These are phyloP conservation scores for Drosophila parabipectinata DNA, from an alignment of 1,140 invertebrate species.

Conservation along the genomic window DNA sequence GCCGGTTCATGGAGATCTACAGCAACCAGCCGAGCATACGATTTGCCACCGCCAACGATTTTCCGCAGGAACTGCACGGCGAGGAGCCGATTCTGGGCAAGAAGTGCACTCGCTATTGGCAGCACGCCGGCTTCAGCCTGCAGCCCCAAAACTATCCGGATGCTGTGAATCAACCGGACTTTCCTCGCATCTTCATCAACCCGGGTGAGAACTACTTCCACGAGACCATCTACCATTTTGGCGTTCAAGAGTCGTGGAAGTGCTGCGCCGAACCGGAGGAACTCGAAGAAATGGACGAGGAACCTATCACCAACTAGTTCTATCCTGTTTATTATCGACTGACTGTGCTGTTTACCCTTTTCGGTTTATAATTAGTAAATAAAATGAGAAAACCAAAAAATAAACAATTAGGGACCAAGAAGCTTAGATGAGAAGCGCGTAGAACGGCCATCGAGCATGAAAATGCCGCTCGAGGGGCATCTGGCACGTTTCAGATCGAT, in stretches of 20 bases:
- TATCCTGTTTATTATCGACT: neutral
- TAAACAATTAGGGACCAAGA: neutral
- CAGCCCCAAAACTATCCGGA: constrained; percentile 84
- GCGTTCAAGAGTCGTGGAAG: constrained; percentile 26
- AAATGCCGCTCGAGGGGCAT: constrained; percentile 29
- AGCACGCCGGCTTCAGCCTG: constrained; percentile 20
- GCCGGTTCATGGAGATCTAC: constrained; percentile 89
- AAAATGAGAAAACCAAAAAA: neutral
- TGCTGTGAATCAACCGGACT: constrained; percentile 89
- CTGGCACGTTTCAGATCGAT: constrained; percentile 40
- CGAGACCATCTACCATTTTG: constrained; percentile 75
- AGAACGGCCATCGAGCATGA: constrained; percentile 10
- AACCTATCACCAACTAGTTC: constrained; percentile 4
- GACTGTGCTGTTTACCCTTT: too few species aligned
- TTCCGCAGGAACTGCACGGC: constrained; percentile 85
- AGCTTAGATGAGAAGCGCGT: neutral
- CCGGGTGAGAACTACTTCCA: constrained; percentile 90
- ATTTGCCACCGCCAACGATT: constrained; percentile 92
- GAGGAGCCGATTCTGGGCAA: constrained; percentile 88
- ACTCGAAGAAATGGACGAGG: constrained; percentile 16
- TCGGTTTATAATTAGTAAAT: neutral
- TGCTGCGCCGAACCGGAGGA: constrained; percentile 27
- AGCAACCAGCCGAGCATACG: constrained; percentile 95
- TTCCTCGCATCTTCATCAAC: constrained; percentile 84
- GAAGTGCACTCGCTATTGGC: constrained; percentile 85